Conservation (phyloP, 2,797 vertebrate genomes). For the Intellagama lesueurii region DNA sequence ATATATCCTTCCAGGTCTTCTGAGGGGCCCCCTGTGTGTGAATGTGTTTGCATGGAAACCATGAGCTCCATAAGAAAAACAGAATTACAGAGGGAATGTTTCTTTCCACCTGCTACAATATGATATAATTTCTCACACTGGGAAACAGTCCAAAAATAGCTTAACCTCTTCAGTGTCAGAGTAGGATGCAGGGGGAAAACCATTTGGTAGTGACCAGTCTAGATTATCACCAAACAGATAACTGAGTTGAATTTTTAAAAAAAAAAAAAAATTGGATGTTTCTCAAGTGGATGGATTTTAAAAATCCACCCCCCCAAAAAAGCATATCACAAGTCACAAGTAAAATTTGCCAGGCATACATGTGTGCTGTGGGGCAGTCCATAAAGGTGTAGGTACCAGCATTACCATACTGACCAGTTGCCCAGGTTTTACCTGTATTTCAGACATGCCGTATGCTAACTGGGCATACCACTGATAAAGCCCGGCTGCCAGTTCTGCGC, state of each 20-base stretch:
- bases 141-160: conserved; percentile 38
- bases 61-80: conserved; percentile 55
- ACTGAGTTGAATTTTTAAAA: background rate
- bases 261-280: background rate
- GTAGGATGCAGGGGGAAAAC: conserved; percentile 34
- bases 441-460: too few species aligned
- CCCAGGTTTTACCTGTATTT: too few species aligned
- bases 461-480: too few species aligned
- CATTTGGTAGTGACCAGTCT: background rate
- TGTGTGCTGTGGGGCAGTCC: too few species aligned
- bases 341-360: too few species aligned
- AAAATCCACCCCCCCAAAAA: background rate
- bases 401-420: too few species aligned
- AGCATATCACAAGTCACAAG: too few species aligned
- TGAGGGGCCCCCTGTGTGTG: conserved; percentile 34
- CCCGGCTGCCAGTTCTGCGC: too few species aligned
- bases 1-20: conserved; percentile 56
- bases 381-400: too few species aligned
- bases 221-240: background rate
- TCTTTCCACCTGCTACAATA: conserved; percentile 62
- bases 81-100: conserved; percentile 53
- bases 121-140: conserved; percentile 54
- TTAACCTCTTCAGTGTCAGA: background rate
- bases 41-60: conserved; percentile 69
- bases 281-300: background rate